Base-by-base conservation (phyloP, 2,888 invertebrate genomes). In the Oscheius onirici region DNA sequence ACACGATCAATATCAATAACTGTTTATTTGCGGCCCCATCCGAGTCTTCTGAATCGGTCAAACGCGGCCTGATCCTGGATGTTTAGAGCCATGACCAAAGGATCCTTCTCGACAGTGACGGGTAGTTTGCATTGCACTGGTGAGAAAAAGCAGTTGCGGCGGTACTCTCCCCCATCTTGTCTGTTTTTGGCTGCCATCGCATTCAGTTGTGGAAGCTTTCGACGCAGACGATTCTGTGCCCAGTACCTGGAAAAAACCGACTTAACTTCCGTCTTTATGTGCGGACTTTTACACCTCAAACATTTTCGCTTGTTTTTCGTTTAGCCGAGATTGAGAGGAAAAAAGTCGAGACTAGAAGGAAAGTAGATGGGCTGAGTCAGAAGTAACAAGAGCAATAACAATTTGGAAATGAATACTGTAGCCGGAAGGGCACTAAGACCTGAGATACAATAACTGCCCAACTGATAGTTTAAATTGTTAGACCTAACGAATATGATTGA, bases 121-220 rank as follows among this genome's bases (percentile, higher is more conserved):
- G 69, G 69, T 24, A 70, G 69, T 22, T 70, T 61, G 34, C 69
- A 70, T 40, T 70, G 69, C 15, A 70, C 63, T 8, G 69, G 69
- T n/a, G 69, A 70, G 61, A 70, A 70, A 54, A 54, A 70, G 52
- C 69, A 70, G 61, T 70, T 70, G 15, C 69, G 51, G 11, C 40
- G 17, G 20, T 17, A 52, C 10, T 61, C 49, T 26, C 63, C 63
- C 1, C 63, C 63, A 1, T 66, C 66, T 40, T 54, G 34, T 3
- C 43, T 22, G 10, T 49, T 52, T 24, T 40, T 66, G 0, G 63
- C 63, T 11, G 66, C 66, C 52, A 66, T 22, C 10, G 24, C 52
- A n/a, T 66, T 52, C 22, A 66, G 28, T 1, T 52, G 49, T 10
- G 66, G 66, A 3, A 66, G 41, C 22, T 51, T 52, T 11, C 54